Conservation (phyloP, 2,888 invertebrate genomes). For the Tanypteryx hageni region DNA sequence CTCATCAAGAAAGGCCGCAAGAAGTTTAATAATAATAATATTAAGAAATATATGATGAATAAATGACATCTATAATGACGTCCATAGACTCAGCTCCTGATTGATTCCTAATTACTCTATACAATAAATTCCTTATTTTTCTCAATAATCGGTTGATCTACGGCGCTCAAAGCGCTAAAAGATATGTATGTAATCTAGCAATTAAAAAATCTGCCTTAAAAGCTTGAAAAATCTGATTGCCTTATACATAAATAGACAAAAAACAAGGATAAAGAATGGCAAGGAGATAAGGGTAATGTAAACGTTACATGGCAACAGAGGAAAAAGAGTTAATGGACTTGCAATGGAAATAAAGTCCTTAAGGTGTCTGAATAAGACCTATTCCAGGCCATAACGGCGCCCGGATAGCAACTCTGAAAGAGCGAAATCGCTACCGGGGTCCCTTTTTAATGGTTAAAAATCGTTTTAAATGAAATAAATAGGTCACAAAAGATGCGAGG, state of each 20-base stretch:
- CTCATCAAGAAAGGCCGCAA: too few species aligned
- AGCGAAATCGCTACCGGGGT: background rate
- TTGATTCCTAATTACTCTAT: too few species aligned
- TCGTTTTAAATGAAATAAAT: background rate
- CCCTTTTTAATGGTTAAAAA: background rate
- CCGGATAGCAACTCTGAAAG: background rate
- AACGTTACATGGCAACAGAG: background rate
- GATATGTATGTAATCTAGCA: too few species aligned
- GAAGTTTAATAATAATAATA: too few species aligned
- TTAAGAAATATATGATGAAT: too few species aligned
- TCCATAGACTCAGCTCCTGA: too few species aligned
- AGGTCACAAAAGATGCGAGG: conserved; percentile 18
- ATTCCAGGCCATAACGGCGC: conserved; percentile 15
- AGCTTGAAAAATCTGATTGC: background rate
- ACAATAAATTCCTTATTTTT: too few species aligned
- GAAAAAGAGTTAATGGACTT: background rate
- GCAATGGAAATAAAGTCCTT: conserved; percentile 17
- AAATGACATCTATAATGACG: too few species aligned
- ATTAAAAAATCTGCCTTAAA: background rate
- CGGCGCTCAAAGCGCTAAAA: too few species aligned
- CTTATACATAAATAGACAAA: background rate
- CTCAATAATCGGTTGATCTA: too few species aligned
- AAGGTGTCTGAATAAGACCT: background rate
- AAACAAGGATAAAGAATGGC: background rate
- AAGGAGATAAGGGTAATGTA: background rate